These are phyloP conservation scores for Aphelinus certus DNA, from an alignment of 1,140 invertebrate species.

Conservation along the genomic window DNA sequence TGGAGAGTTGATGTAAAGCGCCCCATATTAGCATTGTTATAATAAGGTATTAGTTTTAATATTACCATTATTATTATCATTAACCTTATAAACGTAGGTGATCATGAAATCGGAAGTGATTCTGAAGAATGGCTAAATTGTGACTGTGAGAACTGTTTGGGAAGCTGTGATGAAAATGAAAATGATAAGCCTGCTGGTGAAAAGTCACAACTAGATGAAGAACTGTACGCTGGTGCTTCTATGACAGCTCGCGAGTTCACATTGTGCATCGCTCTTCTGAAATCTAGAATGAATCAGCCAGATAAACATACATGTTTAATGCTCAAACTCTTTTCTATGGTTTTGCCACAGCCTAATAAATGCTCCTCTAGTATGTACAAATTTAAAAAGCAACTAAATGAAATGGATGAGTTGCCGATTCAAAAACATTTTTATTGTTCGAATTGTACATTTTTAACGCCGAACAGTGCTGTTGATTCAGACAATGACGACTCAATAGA, in stretches of 20 bases:
- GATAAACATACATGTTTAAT: background rate
- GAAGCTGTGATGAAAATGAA: too few relatives aligned
- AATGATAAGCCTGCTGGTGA: too few relatives aligned
- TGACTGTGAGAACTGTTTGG: too few relatives aligned
- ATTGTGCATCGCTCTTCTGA: background rate
- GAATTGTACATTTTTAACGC: background rate
- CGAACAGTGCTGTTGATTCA: background rate
- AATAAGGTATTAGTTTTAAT: too few relatives aligned
- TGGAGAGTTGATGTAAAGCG: too few relatives aligned
- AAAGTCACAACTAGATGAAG: background rate
- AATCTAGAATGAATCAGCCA: background rate
- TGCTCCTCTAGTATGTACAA: background rate
- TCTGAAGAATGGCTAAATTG: too few relatives aligned
- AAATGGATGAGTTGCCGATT: background rate
- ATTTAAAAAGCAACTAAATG: background rate
- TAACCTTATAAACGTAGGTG: too few relatives aligned
- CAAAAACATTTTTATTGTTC: conserved; percentile 15
- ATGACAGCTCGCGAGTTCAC: background rate
- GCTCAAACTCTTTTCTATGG: background rate
- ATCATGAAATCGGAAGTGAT: too few relatives aligned
- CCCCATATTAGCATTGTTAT: too few relatives aligned
- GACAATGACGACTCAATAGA: background rate
- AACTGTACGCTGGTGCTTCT: background rate
- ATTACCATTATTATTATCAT: too few relatives aligned
- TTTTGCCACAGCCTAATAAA: background rate